phyloP scores from a whole-genome alignment of 2,797 vertebrate species.

The Semaprochilodus insignis region DNA sequence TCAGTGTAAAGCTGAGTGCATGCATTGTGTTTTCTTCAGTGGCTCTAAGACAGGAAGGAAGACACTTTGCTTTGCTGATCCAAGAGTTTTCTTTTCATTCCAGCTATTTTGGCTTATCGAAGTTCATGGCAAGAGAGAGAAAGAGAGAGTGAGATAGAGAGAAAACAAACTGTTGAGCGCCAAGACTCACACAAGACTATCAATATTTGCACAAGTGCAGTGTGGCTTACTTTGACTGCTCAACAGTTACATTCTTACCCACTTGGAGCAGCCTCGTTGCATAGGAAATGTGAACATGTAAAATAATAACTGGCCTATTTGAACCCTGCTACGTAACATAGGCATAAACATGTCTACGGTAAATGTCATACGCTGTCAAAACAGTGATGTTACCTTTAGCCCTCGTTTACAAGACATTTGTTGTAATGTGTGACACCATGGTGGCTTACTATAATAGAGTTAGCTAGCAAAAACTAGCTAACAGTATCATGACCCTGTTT shows the following conservation, averaged over 20 bases:
- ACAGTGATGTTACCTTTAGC: too few relatives aligned
- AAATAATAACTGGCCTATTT: too few relatives aligned
- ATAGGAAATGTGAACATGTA: conserved; percentile 27
- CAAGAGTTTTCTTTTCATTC: conserved; percentile 16
- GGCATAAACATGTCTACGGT: too few relatives aligned
- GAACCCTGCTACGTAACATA: too few relatives aligned
- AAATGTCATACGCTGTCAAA: too few relatives aligned
- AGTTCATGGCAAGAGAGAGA: not conserved
- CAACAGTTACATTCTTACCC: conserved; percentile 44
- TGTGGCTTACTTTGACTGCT: conserved; percentile 54
- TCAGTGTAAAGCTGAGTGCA: not conserved
- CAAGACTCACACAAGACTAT: conserved; percentile 59
- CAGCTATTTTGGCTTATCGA: not conserved
- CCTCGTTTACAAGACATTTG: too few relatives aligned
- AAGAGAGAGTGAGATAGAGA: not conserved
- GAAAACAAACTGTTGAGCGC: conserved; percentile 26
- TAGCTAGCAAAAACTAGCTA: too few relatives aligned
- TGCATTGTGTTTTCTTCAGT: not conserved
- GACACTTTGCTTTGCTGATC: conserved; percentile 10
- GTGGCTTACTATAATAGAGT: too few relatives aligned
- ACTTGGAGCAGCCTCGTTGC: conserved; percentile 49
- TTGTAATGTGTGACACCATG: too few relatives aligned
- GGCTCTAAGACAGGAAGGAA: not conserved
- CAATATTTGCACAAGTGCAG: conserved; percentile 71
- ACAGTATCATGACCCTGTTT: too few relatives aligned